Base-by-base conservation (phyloP, 2,113 vertebrate genomes). In the Phylloscopus whistleri region DNA sequence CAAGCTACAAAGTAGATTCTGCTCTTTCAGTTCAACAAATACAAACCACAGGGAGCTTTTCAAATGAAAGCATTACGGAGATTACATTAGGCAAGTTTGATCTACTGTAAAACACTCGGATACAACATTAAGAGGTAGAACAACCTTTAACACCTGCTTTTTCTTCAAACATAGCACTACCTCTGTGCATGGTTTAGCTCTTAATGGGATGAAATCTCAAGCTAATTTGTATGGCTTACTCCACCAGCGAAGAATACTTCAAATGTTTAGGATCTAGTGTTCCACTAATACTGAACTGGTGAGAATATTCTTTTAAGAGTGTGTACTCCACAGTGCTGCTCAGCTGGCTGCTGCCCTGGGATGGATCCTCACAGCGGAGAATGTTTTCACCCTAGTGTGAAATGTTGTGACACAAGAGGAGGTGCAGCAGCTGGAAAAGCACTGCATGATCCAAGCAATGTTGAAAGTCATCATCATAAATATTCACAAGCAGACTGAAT, bases 11-110 rank as follows among this genome's bases (percentile, higher is more conserved):
- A 97, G 93, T 85, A 88, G 91, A 93, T 53, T 93, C 91, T 87
- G 76, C 77, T 96, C 91, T 96, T 96, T 94, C 83, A 95, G 83
- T 87, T 95, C 94, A 79, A 83, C 92, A 96, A 97, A 97, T 73
- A 92, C 83, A 96, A 97, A 91, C 96, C 93, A 94, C 91, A 85
- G 95, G 96, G 94, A 96, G 93, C 84, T 96, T 96, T 95, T 97
- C 76, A 96, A 97, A 97, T 97, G 85, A 96, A 96, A 95, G 94
- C 92, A 92, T 96, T 96, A 96, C 51, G 7, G 95, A 96, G 95
- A 97, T 95, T 95, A 94, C 94, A 96, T 97, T 97, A 97, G 94
- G 95, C 91, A 96, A 97, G 91, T 96, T 31, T 97, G 95, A 97
- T 97, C 94, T 97, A 97, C 94, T 97, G 93, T 95, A 95, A 97